These are phyloP conservation scores for Verasper variegatus DNA, from an alignment of 2,113 vertebrate species.

Conservation along the genomic window DNA sequence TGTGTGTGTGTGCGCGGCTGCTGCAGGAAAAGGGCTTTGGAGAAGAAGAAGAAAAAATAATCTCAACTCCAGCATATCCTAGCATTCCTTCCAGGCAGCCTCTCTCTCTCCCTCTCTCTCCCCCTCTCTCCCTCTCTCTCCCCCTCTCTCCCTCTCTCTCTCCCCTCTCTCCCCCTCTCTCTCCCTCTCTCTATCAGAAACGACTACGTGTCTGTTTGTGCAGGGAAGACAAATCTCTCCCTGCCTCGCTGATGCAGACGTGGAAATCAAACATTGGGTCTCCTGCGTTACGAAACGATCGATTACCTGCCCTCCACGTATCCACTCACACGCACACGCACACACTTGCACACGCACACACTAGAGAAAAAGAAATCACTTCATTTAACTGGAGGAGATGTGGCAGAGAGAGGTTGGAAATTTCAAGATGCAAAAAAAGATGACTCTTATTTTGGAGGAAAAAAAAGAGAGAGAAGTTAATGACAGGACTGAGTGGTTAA, in stretches of 20 bases:
- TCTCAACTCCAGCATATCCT: constrained; percentile 82
- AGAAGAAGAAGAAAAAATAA: constrained; percentile 57
- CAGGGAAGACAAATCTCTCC: constrained; percentile 59
- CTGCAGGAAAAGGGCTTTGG: not conserved
- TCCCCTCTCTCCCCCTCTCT: constrained; percentile 52
- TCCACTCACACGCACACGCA: not conserved
- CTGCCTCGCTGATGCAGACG: constrained; percentile 69
- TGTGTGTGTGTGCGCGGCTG: not conserved
- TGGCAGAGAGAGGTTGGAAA: not conserved
- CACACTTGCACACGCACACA: not conserved
- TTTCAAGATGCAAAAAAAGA: constrained; percentile 10
- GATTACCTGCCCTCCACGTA: constrained; percentile 48
- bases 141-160: constrained; percentile 28
- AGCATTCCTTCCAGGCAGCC: constrained; percentile 82
- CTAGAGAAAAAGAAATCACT: not conserved
- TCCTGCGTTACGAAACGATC: constrained; percentile 34
- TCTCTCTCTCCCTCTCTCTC: constrained; percentile 54
- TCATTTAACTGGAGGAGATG: not conserved
- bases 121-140: not conserved
- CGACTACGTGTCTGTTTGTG: constrained; percentile 82
- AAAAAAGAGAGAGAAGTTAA: not conserved
- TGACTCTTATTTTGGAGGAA: not conserved
- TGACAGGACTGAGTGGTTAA: constrained; percentile 22
- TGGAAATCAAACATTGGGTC: constrained; percentile 78
- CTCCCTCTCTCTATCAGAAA: constrained; percentile 65